These are phyloP conservation scores for Anastatus disparis DNA, from an alignment of 1,140 invertebrate genomes.

Conservation along the genomic window DNA sequence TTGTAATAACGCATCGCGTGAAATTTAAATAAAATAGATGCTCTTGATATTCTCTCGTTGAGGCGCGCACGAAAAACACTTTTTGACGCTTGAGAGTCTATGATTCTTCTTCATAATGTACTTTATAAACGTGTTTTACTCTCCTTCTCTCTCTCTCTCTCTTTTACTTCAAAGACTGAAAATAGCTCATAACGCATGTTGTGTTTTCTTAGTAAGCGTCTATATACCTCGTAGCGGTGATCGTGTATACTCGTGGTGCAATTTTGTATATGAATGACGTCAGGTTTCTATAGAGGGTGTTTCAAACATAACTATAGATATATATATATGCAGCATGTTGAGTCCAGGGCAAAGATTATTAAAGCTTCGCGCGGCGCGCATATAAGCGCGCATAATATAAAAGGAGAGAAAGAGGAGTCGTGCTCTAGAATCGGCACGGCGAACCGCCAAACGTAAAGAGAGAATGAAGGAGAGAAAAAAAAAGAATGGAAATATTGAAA, in stretches of 20 bases:
- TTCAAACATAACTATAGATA: no score
- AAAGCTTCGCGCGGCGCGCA: no score
- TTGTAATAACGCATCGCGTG: not conserved
- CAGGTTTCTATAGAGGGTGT: not conserved
- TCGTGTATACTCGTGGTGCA: no score
- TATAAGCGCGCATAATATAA: not conserved
- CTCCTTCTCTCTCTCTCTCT: not conserved
- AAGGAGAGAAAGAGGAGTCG: not conserved
- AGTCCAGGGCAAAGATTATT: no score
- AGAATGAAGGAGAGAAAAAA: not conserved
- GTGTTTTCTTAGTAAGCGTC: no score
- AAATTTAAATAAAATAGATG: not conserved
- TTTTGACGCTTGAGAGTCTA: no score
- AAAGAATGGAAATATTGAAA: not conserved
- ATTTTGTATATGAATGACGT: constrained; percentile 31
- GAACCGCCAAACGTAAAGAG: not conserved
- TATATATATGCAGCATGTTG: no score
- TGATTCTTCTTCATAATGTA: no score
- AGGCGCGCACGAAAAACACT: not conserved
- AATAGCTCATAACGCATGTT: not conserved
- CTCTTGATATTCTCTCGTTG: not conserved
- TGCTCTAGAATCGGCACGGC: constrained; percentile 11
- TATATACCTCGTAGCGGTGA: not conserved
- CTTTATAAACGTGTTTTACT: no score
- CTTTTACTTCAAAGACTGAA: not conserved